Conservation (phyloP, 2,113 vertebrate genomes). For the Amblyornis subalaris region DNA sequence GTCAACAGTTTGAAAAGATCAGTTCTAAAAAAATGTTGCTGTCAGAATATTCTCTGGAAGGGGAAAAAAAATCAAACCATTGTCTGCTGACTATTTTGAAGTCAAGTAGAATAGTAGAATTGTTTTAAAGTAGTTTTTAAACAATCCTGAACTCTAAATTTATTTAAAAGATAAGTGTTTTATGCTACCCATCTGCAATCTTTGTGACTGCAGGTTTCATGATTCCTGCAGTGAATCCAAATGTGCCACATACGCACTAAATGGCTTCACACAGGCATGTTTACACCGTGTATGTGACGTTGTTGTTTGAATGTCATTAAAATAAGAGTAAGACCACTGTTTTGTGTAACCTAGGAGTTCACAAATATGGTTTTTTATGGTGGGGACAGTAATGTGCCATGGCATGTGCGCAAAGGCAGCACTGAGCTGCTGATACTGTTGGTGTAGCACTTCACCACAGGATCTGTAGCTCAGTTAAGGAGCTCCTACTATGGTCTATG, state of each 20-base stretch:
- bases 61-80: not conserved
- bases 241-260: not conserved
- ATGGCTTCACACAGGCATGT: not conserved
- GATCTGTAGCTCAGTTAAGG: not conserved
- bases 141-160: not conserved
- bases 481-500: accelerated
- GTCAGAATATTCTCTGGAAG: not conserved
- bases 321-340: not conserved
- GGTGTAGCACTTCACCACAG: not conserved
- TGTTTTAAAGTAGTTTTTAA: not conserved
- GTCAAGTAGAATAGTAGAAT: not conserved
- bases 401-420: accelerated
- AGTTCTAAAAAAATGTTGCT: not conserved
- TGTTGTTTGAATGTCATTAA: not conserved
- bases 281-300: not conserved
- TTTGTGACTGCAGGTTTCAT: not conserved
- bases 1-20: not conserved
- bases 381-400: accelerated
- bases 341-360: not conserved
- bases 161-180: not conserved
- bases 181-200: not conserved
- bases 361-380: accelerated
- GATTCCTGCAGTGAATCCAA: not conserved
- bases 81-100: not conserved
- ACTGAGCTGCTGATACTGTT: not conserved